Evolutionary conservation across 2,888 invertebrate genomes (phyloP).

Genomic region (Aethes cnicana): DNA sequence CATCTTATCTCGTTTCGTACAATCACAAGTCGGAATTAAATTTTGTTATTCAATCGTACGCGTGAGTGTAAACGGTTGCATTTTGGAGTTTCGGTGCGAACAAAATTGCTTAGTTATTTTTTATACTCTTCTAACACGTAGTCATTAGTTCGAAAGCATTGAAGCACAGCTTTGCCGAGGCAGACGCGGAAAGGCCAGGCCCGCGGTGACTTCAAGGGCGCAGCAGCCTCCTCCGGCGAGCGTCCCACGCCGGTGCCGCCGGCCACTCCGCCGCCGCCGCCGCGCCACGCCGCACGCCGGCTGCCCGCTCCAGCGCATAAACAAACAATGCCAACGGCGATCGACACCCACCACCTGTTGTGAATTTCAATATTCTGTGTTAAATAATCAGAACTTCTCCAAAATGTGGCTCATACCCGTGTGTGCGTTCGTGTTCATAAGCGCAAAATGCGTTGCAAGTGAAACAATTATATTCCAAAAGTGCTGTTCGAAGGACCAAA

Average conservation of each 20-base stretch:
- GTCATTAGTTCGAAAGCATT: conserved; percentile 15
- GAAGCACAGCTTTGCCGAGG: conserved; percentile 17
- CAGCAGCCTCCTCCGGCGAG: conserved; percentile 59
- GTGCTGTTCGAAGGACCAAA: conserved; percentile 62
- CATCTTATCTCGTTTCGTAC: conserved; percentile 39
- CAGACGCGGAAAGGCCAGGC: conserved; percentile 36
- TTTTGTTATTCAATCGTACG: conserved; percentile 10
- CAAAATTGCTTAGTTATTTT: conserved; percentile 5
- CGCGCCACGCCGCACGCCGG: conserved; percentile 56
- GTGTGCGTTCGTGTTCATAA: conserved; percentile 45
- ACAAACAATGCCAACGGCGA: conserved; percentile 62
- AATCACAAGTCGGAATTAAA: conserved; percentile 27
- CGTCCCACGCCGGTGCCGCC: conserved; percentile 39
- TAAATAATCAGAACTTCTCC: conserved; percentile 33
- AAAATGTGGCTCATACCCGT: conserved; percentile 57
- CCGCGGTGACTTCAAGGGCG: conserved; percentile 56
- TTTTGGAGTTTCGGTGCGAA: conserved; percentile 1
- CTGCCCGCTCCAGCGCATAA: conserved; percentile 32
- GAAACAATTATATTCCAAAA: conserved; percentile 57
- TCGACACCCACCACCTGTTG: conserved; percentile 64
- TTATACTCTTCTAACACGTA: conserved; percentile 11
- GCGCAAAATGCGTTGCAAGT: conserved; percentile 40
- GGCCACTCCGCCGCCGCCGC: conserved; percentile 56
- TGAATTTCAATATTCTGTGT: conserved; percentile 44
- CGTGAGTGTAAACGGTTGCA: conserved; percentile 8